Conservation (phyloP, 2,888 invertebrate species). For the Perithous albicinctus region DNA sequence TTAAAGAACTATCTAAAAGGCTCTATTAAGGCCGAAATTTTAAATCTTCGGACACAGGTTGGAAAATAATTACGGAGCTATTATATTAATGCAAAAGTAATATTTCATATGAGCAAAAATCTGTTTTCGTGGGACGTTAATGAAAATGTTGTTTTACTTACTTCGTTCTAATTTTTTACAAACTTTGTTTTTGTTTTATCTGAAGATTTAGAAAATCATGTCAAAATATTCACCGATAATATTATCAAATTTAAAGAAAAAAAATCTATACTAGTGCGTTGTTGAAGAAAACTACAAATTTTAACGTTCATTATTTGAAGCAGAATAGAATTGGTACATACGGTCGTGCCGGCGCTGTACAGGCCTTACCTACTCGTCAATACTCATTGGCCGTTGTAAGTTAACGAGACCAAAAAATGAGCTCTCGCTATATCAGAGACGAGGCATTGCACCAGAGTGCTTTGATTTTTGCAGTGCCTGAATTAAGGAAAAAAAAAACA, state of each 20-base stretch:
- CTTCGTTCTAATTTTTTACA: too few species aligned
- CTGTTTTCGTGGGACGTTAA: not conserved
- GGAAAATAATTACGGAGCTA: not conserved
- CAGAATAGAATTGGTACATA: slow-evolving; percentile 16
- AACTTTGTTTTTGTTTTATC: too few species aligned
- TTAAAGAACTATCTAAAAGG: too few species aligned
- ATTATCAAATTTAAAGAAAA: too few species aligned
- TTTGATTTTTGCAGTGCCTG: slow-evolving; percentile 75
- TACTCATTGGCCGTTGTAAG: slow-evolving; percentile 70
- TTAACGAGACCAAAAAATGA: slow-evolving; percentile 41
- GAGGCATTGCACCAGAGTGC: slow-evolving; percentile 62
- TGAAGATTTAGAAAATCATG: too few species aligned
- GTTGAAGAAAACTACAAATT: not conserved
- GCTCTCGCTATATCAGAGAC: slow-evolving; percentile 30
- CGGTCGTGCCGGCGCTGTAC: slow-evolving; percentile 30
- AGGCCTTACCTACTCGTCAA: slow-evolving; percentile 75
- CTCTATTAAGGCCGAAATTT: too few species aligned
- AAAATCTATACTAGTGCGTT: too few species aligned
- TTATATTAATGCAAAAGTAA: not conserved
- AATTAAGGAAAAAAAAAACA: slow-evolving; percentile 65
- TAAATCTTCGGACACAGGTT: too few species aligned
- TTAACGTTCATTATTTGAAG: not conserved
- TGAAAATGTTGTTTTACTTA: too few species aligned
- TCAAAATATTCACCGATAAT: too few species aligned
- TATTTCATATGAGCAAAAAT: not conserved